Percentiles rank a stretch among this genome's conserved stretches.
Conservation (phyloP, 2,113 vertebrate species). For the Siniperca knerii region DNA sequence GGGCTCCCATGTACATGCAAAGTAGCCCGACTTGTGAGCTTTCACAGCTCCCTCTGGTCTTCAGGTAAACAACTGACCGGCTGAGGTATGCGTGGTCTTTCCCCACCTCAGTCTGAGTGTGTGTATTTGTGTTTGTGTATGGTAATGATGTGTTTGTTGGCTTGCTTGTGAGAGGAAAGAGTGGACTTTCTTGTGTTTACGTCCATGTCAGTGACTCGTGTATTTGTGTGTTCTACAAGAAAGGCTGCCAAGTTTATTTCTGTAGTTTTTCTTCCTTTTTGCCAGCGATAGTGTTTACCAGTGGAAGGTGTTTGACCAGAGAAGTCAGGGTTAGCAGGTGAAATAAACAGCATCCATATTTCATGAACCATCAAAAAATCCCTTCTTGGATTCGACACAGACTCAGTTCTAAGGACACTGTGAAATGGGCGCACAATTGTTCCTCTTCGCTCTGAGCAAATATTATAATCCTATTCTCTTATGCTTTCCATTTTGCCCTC, state of each 20-base stretch:
- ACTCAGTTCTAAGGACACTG: slow-evolving; percentile 69
- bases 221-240: slow-evolving; percentile 60
- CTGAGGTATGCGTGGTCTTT: slow-evolving; percentile 72
- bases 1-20: slow-evolving; percentile 98
- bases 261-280: slow-evolving; percentile 52
- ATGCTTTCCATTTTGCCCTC: slow-evolving; percentile 80
- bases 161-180: slow-evolving; percentile 54
- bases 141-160: slow-evolving; percentile 77
- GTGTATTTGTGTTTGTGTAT: slow-evolving; percentile 77
- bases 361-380: slow-evolving; percentile 72
- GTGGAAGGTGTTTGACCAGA: slow-evolving; percentile 60
- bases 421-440: slow-evolving; percentile 78
- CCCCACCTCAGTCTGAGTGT: slow-evolving; percentile 58
- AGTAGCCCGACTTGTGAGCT: slow-evolving; percentile 92
- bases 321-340: slow-evolving; percentile 74
- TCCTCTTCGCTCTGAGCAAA: slow-evolving; percentile 78
- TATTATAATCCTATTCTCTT: slow-evolving; percentile 87
- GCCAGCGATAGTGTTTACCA: slow-evolving; percentile 33
- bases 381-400: slow-evolving; percentile 74
- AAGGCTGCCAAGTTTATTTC: slow-evolving; percentile 64
- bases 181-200: slow-evolving; percentile 58
- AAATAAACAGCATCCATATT: slow-evolving; percentile 78
- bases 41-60: slow-evolving; percentile 92
- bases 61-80: slow-evolving; percentile 91
- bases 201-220: slow-evolving; percentile 53